Evolutionary conservation across 2,888 invertebrate genomes (phyloP), one percentile per base, ranked within the genome.

Genomic region (Urechis unicinctus): DNA sequence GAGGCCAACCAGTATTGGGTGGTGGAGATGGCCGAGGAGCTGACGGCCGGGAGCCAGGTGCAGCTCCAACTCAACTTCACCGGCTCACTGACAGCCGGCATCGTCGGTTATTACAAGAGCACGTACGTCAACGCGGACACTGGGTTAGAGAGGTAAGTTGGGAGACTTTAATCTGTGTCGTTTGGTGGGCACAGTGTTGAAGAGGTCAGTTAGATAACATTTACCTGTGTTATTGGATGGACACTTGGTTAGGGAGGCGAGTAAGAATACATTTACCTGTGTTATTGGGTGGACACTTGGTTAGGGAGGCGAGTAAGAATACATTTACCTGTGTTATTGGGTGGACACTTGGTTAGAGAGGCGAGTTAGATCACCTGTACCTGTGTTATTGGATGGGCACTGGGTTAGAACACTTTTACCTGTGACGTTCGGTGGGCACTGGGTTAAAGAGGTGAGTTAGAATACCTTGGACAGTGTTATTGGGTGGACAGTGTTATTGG

Each of bases 101-200:
- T 88, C 67, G 84, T 86, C 54, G 89, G 89, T 3, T 82, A 89
- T 55, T 89, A 89, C 73, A 83, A 83, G 62, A 88, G 88, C 57
- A 81, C 79, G 4, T 85, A 88, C 61, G 58, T 67, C 13, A 70
- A 75, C 50, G 68, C 68, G 2, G 48, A 57, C 3, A 74, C 71
- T 1, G 67, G 66, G 1, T 53, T 68, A 51, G 65, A 61, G 45
- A 70, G 71, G 73, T 74, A 61, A 62, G 41, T 3, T 51, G 29
- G 29, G 22, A 17, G 50, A 29, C 21, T 4, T 13, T 17, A 36
- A 36, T 36, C 9, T 17, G 36, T 36, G 36, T 3, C 28, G 29
- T 13, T 28, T 48, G 25, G 17, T 29, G 13, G 13, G 1, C 28
- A 17, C 29, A n/a, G n/a, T n/a, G n/a, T n/a, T n/a, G n/a, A n/a